Percentiles rank a stretch among this genome's conserved stretches.
Conservation (phyloP, 1,140 invertebrate genomes). For the Diprion similis region DNA sequence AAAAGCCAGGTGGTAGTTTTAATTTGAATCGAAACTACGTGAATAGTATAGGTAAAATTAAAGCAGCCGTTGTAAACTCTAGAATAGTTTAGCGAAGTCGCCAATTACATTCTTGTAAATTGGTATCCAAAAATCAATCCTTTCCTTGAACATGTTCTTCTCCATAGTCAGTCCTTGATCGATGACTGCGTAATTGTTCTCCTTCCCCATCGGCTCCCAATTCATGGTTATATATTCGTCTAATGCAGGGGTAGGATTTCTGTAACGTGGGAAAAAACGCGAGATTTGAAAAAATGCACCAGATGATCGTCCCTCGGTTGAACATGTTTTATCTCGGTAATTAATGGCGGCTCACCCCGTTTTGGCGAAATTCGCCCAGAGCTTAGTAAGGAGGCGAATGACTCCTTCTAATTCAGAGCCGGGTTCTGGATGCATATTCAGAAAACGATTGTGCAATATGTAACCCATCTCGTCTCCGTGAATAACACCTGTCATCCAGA, state of each 20-base stretch:
- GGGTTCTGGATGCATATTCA: slow-evolving; percentile 46
- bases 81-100: slow-evolving; percentile 35
- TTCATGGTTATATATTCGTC: slow-evolving; percentile 47
- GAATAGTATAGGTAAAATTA: no score
- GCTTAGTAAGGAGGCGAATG: slow-evolving; percentile 51
- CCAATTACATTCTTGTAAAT: slow-evolving; percentile 42
- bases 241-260: slow-evolving; percentile 58
- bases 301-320: not conserved
- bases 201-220: slow-evolving; percentile 55
- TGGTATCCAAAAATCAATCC: slow-evolving; percentile 53
- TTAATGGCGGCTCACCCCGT: slow-evolving; percentile 52
- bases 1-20: no score
- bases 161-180: slow-evolving; percentile 51
- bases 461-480: slow-evolving; percentile 77
- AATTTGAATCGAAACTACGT: no score
- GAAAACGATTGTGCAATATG: slow-evolving; percentile 62
- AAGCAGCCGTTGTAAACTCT: slow-evolving; percentile 5
- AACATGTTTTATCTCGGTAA: slow-evolving; percentile 22
- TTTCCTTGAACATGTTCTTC: slow-evolving; percentile 49
- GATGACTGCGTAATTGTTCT: slow-evolving; percentile 59
- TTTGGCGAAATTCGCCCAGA: slow-evolving; percentile 65
- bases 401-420: slow-evolving; percentile 41
- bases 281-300: not conserved
- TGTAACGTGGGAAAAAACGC: slow-evolving; percentile 36
- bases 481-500: slow-evolving; percentile 58